phyloP scores from a whole-genome alignment of 2,113 vertebrate genomes.

The Pampusana beccarii region DNA sequence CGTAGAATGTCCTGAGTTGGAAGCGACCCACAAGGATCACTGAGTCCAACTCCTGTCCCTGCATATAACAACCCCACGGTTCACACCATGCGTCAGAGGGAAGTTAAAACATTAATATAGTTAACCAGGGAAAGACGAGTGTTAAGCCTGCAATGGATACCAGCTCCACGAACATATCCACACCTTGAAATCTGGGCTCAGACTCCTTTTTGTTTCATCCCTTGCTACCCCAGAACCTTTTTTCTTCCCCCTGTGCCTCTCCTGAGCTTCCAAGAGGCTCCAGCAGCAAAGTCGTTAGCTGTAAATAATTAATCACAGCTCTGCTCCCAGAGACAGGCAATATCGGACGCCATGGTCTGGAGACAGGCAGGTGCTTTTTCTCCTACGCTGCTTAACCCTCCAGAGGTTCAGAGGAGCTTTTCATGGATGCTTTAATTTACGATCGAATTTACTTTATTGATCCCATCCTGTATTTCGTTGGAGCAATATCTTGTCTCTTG shows the following conservation, averaged over 20 bases:
- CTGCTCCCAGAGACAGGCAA: neutral
- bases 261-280: neutral
- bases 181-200: fast-evolving
- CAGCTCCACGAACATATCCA: neutral
- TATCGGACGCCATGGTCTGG: fast-evolving
- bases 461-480: neutral
- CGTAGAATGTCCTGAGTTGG: too few relatives aligned
- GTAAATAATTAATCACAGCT: neutral
- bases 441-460: neutral
- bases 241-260: fast-evolving
- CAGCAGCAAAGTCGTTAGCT: neutral
- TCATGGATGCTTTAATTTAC: neutral
- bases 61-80: too few relatives aligned
- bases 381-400: neutral
- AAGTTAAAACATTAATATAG: too few relatives aligned
- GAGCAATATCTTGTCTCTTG: neutral
- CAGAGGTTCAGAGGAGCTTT: neutral
- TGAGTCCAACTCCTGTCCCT: too few relatives aligned
- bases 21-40: too few relatives aligned
- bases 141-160: neutral
- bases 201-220: neutral
- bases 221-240: neutral
- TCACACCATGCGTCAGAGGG: too few relatives aligned
- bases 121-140: neutral
- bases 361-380: neutral